Conservation (phyloP, 1,140 invertebrate genomes). For the Dolichoris vasculosae region DNA sequence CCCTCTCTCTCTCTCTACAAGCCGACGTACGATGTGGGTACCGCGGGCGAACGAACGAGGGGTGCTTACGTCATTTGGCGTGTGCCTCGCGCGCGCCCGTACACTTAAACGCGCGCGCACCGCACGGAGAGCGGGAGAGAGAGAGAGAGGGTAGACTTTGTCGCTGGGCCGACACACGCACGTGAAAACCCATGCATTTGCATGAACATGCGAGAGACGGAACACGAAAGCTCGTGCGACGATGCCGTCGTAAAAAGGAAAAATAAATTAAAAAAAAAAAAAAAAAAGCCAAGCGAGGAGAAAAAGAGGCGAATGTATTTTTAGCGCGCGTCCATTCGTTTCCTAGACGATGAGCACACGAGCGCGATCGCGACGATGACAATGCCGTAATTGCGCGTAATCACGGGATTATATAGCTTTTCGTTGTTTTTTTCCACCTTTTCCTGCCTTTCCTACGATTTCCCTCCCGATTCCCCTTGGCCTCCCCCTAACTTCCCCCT, state of each 20-base stretch:
- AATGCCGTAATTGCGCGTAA: conserved; percentile 18
- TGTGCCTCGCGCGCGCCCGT: conserved; percentile 50
- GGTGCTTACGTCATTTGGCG: conserved; percentile 62
- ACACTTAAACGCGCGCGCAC: conserved; percentile 51
- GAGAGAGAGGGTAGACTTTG: conserved; percentile 46
- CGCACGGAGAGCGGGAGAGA: conserved; percentile 50
- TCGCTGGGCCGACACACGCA: neutral
- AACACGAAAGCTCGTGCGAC: conserved; percentile 24
- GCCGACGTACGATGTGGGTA: conserved; percentile 67
- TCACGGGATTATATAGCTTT: conserved; percentile 9
- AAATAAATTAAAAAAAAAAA: neutral
- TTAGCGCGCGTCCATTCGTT: conserved; percentile 2
- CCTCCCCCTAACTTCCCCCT: neutral
- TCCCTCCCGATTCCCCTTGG: neutral
- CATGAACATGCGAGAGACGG: conserved; percentile 44
- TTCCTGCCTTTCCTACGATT: neutral
- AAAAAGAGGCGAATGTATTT: conserved; percentile 7
- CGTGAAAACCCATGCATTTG: conserved; percentile 31
- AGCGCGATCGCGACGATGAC: conserved; percentile 21
- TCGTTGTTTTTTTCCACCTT: neutral
- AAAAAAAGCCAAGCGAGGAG: neutral
- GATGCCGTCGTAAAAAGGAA: neutral
- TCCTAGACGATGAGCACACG: conserved; percentile 22
- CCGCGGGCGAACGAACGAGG: conserved; percentile 55
- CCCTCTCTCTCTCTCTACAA: neutral